phyloP scores from a whole-genome alignment of 2,113 vertebrate species.

The Gracilinanus agilis region DNA sequence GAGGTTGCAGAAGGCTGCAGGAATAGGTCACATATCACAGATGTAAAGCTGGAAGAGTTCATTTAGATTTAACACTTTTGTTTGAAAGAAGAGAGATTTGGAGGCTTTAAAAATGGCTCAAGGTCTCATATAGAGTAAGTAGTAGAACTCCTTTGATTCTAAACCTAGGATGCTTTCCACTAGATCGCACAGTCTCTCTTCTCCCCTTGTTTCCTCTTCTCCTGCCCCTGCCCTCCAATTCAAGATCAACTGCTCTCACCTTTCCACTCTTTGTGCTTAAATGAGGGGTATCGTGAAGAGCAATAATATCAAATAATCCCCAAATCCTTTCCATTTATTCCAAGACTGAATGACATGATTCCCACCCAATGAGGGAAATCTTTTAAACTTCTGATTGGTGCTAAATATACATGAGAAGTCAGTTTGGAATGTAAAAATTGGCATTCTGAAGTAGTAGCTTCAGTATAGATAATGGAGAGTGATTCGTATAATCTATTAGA shows the following conservation, averaged over 20 bases:
- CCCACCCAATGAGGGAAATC: background rate
- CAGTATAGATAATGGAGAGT: background rate
- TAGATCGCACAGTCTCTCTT: background rate
- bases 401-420: background rate
- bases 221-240: background rate
- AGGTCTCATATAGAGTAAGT: background rate
- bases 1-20: background rate
- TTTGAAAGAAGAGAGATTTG: background rate
- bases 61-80: background rate
- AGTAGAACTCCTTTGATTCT: background rate
- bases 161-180: background rate
- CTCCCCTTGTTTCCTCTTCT: background rate
- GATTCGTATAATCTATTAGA: background rate
- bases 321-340: background rate
- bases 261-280: background rate
- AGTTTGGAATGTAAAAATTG: conserved; percentile 3
- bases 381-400: background rate
- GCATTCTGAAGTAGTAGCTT: background rate
- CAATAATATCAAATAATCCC: background rate
- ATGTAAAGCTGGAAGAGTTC: background rate
- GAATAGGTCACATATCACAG: background rate
- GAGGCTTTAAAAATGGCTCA: background rate
- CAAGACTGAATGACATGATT: background rate
- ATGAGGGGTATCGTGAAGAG: background rate
- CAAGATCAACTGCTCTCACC: background rate